Evolutionary conservation across 1,140 invertebrate genomes (phyloP), one percentile per base, ranked within the genome.

Genomic region (Laodelphax striatellus): DNA sequence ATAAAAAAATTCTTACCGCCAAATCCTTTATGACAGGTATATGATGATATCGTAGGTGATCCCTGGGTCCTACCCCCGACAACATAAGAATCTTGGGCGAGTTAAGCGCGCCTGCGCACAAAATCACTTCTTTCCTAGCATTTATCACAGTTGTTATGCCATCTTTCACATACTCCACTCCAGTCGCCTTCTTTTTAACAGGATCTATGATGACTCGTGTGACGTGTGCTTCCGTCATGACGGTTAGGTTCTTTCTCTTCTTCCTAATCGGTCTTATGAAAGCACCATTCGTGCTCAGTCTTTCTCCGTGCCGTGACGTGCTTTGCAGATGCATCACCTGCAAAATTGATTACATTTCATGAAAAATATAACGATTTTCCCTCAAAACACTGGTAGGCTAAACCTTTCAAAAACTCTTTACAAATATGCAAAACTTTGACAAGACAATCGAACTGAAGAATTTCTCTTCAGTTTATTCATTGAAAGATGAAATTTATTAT

Each of bases 241-340:
- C 76, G 42, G 77, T 76, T 17, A 94, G 73, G 72, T 94, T 95
- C 2, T 70, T 70, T 34, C 90, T 72, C 60, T 82, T 79, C 16
- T 79, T 67, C 34, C 85, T 72, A 46, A 86, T 82, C 0, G 88
- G 86, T 63, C 80, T 72, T 14, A 92, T 80, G 69, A 85, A 92
- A 1, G 85, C 87, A 17, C 71, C 74, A 59, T 90, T 85, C 0
- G 85, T 80, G 62, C 86, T 90, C 63, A 81, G 77, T 44, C 90
- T 78, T 50, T 73, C 72, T 0, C 89, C 88, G 64, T 80, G 65
- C 52, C 71, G 69, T 2, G 77, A 73, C 0, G 84, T 86, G 5
- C 76, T 74, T 64, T 83, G 82, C 5, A 78, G 63, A 34, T 80
- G 71, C 71, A 78, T 79, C 1, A 79, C 77, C 82, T 9, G 82